Evolutionary conservation across 2,797 vertebrate species (phyloP).

Genomic region (Poecilia gillii): DNA sequence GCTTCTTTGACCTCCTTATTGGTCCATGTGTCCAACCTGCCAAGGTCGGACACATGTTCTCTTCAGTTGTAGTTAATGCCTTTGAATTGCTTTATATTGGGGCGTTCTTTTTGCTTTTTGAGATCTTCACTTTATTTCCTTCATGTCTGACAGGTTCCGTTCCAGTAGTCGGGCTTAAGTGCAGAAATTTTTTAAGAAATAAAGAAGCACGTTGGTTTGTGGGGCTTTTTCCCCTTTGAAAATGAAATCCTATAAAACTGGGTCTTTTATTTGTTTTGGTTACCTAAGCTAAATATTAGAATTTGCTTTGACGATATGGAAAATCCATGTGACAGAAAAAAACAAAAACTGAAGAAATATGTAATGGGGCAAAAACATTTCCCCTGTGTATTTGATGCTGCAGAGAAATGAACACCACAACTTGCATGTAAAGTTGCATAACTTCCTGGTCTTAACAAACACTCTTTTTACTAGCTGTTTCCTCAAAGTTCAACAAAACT

Average conservation of each 20-base stretch:
- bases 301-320: background rate
- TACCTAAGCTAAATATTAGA: background rate
- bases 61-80: background rate
- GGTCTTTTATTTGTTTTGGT: background rate
- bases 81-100: background rate
- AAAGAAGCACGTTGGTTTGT: background rate
- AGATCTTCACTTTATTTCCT: background rate
- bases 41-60: background rate
- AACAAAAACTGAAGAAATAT: background rate
- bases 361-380: background rate
- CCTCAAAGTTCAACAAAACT: background rate
- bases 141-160: background rate
- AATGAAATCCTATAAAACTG: background rate
- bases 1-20: background rate
- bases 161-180: background rate
- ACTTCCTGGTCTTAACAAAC: background rate
- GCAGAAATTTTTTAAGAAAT: background rate
- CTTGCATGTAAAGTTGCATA: background rate
- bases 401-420: background rate
- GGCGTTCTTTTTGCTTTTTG: background rate
- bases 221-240: background rate
- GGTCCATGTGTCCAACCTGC: background rate
- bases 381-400: background rate
- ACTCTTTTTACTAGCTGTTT: background rate
- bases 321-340: background rate